These are phyloP conservation scores for Scaptomyza montana DNA, from an alignment of 1,140 invertebrate species.

Conservation along the genomic window DNA sequence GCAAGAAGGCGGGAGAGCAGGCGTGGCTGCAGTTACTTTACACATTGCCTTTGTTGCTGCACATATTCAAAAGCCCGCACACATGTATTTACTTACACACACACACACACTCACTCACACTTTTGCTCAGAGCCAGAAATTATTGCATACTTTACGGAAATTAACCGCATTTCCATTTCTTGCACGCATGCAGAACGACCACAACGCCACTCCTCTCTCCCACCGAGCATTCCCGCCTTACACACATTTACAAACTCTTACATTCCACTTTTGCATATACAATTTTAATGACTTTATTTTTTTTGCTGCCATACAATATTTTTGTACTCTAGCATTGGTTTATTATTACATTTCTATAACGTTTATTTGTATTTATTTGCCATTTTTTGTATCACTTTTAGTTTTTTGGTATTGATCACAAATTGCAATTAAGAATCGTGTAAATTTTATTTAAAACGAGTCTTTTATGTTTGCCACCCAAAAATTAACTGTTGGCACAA, in stretches of 20 bases:
- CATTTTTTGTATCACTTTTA: no score
- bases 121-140: slow-evolving; percentile 77
- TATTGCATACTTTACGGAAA: slow-evolving; percentile 83
- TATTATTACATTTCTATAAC: slow-evolving; percentile 4
- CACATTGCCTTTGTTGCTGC: slow-evolving; percentile 56
- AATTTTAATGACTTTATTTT: slow-evolving; percentile 82
- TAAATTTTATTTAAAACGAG: slow-evolving; percentile 1
- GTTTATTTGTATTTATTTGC: not conserved
- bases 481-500: not conserved
- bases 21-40: slow-evolving; percentile 69
- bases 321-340: slow-evolving; percentile 45
- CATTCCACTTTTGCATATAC: slow-evolving; percentile 50
- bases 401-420: not conserved
- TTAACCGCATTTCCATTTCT: slow-evolving; percentile 83
- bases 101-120: slow-evolving; percentile 35
- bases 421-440: slow-evolving; percentile 4
- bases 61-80: not conserved
- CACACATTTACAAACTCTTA: slow-evolving; percentile 7
- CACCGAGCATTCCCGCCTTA: not conserved
- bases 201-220: slow-evolving; percentile 47
- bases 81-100: slow-evolving; percentile 14
- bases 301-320: slow-evolving; percentile 55
- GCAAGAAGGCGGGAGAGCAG: not conserved
- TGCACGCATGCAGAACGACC: slow-evolving; percentile 73
- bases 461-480: not conserved